phyloP scores from a whole-genome alignment of 2,888 invertebrate genomes.

The Drosophila falleni region DNA sequence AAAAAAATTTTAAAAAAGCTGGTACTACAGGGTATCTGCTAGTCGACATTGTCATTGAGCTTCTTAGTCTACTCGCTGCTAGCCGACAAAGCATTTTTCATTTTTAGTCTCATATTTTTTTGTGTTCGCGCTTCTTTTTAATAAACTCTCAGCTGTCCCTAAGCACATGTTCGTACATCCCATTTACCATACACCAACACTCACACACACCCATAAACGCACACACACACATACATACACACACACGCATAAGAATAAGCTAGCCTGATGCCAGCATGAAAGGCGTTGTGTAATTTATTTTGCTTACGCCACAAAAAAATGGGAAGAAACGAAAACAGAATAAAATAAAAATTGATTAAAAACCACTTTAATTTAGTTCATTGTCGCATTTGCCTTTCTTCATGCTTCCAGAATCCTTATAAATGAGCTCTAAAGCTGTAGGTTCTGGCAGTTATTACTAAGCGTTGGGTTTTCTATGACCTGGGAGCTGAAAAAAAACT shows the following conservation, averaged over 20 bases:
- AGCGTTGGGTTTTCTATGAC: not conserved
- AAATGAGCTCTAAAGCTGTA: constrained; percentile 34
- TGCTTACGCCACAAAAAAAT: constrained; percentile 36
- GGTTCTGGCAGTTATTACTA: constrained; percentile 17
- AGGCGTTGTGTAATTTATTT: constrained; percentile 65
- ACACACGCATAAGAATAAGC: constrained; percentile 3
- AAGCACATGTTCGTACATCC: constrained; percentile 61
- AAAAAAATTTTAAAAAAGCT: not conserved
- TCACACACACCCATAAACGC: constrained; percentile 4
- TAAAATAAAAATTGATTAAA: constrained; percentile 70
- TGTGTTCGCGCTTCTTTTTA: constrained; percentile 57
- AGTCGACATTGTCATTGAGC: not conserved
- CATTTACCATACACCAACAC: constrained; percentile 45
- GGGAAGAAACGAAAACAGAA: constrained; percentile 3
- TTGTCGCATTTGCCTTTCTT: constrained; percentile 56
- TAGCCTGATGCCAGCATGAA: constrained; percentile 45
- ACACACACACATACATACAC: constrained; percentile 8
- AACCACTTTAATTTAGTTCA: constrained; percentile 71
- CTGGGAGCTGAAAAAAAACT: not conserved
- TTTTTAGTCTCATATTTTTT: constrained; percentile 59
- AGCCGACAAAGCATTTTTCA: constrained; percentile 71
- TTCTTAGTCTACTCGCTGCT: constrained; percentile 15
- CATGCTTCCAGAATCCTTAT: constrained; percentile 28
- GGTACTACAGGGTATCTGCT: not conserved
- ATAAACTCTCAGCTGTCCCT: constrained; percentile 69